These are phyloP conservation scores for Eubasilissa regina DNA, from an alignment of 1,140 invertebrate genomes.

Conservation along the genomic window DNA sequence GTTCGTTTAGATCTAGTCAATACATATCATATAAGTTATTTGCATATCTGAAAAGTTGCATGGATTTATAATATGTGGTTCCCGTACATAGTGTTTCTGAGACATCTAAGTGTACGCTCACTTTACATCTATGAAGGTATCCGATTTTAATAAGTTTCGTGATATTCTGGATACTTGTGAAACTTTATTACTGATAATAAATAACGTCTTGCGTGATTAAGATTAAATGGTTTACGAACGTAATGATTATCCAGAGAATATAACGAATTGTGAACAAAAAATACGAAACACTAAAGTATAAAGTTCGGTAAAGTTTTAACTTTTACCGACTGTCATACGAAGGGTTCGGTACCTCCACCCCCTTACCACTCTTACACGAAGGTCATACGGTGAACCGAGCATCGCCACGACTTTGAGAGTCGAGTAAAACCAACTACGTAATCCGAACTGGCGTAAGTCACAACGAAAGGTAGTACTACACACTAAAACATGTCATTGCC, in stretches of 20 bases:
- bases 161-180: too few species aligned
- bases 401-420: background rate
- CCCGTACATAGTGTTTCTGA: too few species aligned
- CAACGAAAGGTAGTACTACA: background rate
- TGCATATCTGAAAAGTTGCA: too few species aligned
- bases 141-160: too few species aligned
- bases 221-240: background rate
- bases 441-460: constrained; percentile 1
- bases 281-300: background rate
- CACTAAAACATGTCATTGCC: too few species aligned
- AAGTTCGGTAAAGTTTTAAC: background rate
- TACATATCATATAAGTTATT: too few species aligned
- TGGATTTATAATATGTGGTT: too few species aligned
- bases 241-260: background rate
- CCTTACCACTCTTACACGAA: background rate
- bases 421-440: constrained; percentile 8
- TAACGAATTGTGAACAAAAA: background rate
- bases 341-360: background rate
- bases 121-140: too few species aligned
- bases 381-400: background rate
- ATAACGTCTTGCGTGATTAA: too few species aligned
- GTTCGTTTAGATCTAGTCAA: too few species aligned
- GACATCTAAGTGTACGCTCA: too few species aligned
- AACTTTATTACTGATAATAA: too few species aligned
- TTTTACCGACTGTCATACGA: background rate